Evolutionary conservation across 1,140 invertebrate genomes (phyloP).

Genomic region (Argopecten irradians): DNA sequence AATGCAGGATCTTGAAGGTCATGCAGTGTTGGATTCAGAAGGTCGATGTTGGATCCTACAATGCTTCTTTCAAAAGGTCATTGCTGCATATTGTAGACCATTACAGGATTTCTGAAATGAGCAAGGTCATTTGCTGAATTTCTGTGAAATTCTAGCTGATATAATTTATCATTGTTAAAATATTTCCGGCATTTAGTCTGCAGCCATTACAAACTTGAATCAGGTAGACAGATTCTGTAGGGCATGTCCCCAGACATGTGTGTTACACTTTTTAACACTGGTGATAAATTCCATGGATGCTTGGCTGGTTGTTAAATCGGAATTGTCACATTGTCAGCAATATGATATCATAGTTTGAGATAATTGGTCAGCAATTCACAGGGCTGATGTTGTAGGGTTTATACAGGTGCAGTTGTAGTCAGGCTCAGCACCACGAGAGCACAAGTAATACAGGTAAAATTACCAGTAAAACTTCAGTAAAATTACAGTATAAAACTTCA

Average conservation of each 20-base stretch:
- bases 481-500: no score
- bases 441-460: no score
- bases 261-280: background rate
- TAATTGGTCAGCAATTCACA: background rate
- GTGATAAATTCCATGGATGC: background rate
- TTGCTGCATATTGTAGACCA: background rate
- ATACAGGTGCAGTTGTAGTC: background rate
- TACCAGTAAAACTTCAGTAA: no score
- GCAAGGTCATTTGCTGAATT: no score
- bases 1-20: background rate
- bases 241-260: background rate
- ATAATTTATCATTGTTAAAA: background rate
- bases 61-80: background rate
- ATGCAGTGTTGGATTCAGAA: background rate
- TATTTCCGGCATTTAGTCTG: background rate
- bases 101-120: background rate
- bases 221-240: background rate
- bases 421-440: background rate
- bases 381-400: background rate
- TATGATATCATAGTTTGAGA: slow-evolving; percentile 12
- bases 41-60: background rate
- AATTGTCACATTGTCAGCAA: slow-evolving; percentile 17
- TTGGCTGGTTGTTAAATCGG: background rate
- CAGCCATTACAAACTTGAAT: background rate
- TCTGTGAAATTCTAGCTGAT: no score